Percentiles rank a stretch among this genome's conserved stretches.
phyloP scores from a whole-genome alignment of 2,888 invertebrate genomes.

The Baccha elongata region DNA sequence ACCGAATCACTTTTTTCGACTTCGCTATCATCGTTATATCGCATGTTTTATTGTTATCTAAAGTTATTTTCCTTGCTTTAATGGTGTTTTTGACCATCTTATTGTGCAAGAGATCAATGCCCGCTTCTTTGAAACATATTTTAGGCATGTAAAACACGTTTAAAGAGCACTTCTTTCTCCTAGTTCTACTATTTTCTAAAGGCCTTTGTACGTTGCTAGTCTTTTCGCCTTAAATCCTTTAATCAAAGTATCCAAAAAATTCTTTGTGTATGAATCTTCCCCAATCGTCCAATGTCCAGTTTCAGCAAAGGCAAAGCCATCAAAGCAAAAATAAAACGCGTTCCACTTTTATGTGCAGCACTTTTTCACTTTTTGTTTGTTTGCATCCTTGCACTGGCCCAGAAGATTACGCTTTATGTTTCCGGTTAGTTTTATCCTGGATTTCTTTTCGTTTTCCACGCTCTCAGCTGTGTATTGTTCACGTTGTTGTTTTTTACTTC shows the following conservation, averaged over 20 bases:
- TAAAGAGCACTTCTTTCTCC: background rate
- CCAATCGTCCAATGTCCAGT: constrained; percentile 44
- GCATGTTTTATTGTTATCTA: too few species aligned
- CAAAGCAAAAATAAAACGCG: constrained; percentile 27
- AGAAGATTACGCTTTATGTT: constrained; percentile 77
- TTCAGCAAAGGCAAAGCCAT: constrained; percentile 8
- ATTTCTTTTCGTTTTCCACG: constrained; percentile 73
- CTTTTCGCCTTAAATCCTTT: constrained; percentile 28
- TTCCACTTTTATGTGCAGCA: constrained; percentile 52
- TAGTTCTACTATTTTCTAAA: background rate
- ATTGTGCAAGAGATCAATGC: too few species aligned
- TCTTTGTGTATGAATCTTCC: constrained; percentile 25
- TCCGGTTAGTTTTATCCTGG: constrained; percentile 74
- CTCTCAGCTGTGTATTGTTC: constrained; percentile 34
- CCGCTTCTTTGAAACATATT: too few species aligned
- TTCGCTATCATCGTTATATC: too few species aligned
- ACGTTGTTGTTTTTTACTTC: constrained; percentile 3
- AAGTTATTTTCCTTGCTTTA: too few species aligned
- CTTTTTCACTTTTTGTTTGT: constrained; percentile 40
- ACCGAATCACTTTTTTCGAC: too few species aligned
- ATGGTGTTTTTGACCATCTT: too few species aligned
- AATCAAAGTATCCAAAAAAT: constrained; percentile 50
- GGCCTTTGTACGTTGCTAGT: constrained; percentile 11
- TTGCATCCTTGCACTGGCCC: constrained; percentile 69
- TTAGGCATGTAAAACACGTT: background rate